Evolutionary conservation across 2,888 invertebrate species (phyloP).

Genomic region (Timema podura): DNA sequence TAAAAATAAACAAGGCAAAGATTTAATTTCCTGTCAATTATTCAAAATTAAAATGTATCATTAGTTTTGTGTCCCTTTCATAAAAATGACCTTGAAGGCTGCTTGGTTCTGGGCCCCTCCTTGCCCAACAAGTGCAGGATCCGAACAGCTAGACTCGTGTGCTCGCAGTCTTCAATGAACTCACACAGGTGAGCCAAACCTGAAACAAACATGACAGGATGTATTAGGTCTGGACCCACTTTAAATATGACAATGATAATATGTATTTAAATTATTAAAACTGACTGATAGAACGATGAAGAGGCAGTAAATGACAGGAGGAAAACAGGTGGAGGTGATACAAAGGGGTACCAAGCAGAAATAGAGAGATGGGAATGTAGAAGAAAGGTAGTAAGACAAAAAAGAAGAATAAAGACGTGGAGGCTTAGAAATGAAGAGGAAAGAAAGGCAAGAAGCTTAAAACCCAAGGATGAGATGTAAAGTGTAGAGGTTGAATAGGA

Average conservation of each 20-base stretch:
- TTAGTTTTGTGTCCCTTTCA: too few species aligned
- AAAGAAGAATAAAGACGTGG: too few species aligned
- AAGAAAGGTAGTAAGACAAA: too few species aligned
- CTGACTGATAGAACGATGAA: background rate
- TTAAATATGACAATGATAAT: background rate
- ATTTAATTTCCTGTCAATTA: background rate
- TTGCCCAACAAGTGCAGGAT: conserved; percentile 94
- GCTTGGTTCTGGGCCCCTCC: conserved; percentile 95
- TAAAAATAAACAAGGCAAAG: background rate
- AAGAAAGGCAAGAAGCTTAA: too few species aligned
- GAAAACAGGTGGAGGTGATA: too few species aligned
- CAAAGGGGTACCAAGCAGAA: too few species aligned
- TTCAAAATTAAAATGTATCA: background rate
- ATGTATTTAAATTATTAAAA: background rate
- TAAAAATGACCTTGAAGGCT: too few species aligned
- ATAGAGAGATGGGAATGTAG: too few species aligned
- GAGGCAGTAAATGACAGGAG: background rate
- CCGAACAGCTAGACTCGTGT: conserved; percentile 90
- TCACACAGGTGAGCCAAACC: conserved; percentile 93
- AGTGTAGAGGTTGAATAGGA: too few species aligned
- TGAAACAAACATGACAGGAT: conserved; percentile 34
- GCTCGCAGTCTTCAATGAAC: conserved; percentile 99
- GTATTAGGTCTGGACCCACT: too few species aligned
- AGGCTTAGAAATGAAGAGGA: too few species aligned
- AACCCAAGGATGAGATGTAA: too few species aligned